Conservation (phyloP, 2,797 vertebrate species). For the Urophycis tenuis region DNA sequence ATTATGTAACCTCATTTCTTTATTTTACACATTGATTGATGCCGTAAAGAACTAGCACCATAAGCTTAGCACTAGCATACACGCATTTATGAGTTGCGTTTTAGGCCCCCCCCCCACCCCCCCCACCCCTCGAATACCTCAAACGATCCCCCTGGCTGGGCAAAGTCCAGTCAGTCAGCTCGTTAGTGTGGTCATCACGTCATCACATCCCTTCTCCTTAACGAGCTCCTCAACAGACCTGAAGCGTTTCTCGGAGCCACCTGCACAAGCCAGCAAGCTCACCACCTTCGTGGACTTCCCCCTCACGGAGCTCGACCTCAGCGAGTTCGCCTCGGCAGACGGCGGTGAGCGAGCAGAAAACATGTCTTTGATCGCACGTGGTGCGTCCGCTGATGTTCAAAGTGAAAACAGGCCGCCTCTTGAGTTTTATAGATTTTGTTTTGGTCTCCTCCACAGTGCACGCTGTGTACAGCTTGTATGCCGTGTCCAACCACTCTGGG, state of each 20-base stretch:
- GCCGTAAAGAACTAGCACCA: not conserved
- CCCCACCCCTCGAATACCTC: too few relatives aligned
- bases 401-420: not conserved
- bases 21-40: too few relatives aligned
- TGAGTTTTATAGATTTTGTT: not conserved
- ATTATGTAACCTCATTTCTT: not conserved
- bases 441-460: constrained; percentile 57
- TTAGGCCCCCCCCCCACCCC: not conserved
- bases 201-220: constrained; percentile 61
- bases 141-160: not conserved
- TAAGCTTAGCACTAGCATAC: not conserved
- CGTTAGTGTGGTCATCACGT: not conserved
- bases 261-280: constrained; percentile 84
- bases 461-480: constrained; percentile 87
- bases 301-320: constrained; percentile 86
- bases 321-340: constrained; percentile 83
- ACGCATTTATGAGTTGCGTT: not conserved
- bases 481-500: constrained; percentile 93
- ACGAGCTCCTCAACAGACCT: constrained; percentile 76
- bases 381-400: not conserved
- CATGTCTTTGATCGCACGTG: too few relatives aligned
- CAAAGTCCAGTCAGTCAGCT: not conserved
- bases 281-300: constrained; percentile 91
- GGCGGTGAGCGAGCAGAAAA: constrained; percentile 72
- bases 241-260: constrained; percentile 92